Base-by-base conservation (phyloP, 2,888 invertebrate species). In the Drosophila algonquin region DNA sequence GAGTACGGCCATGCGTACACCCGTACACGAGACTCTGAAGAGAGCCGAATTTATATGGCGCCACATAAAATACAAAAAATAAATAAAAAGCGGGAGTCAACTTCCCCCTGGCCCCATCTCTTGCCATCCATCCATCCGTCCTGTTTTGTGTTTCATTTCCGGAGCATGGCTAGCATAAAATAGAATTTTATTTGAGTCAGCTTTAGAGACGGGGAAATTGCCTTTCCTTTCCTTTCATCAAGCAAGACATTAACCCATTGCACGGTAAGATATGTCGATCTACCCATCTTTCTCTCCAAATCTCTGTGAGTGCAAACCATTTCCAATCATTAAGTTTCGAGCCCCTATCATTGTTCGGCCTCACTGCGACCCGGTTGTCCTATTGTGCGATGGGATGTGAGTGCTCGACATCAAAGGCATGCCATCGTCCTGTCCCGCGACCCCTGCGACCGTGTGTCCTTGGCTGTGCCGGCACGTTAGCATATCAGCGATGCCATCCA, bases 401-500 rank as follows among this genome's bases (percentile, higher is more conserved):
- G 67, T 59, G 63, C 63, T 63, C 47, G 58, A 71, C 72, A 79
- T 80, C 86, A 83, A 80, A 86, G 79, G 71, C 69, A 72, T 51
- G 67, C 47, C 72, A 62, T 56, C 55, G 52, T 30, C 30, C 30
- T 30, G 7, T 40, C 0, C 21, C 24, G 14, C 16, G 14, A 30
- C 0, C 48, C 52, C 46, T 10, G n/a, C 9, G 12, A 8, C 14
- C 40, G 8, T 32, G n/a, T 16, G 60, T 56, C 55, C 40, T 51
- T 56, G 48, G 74, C 75, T 74, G 84, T 74, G 84, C 74, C 73
- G 68, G 75, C 76, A 82, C 75, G 75, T 86, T 83, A 77, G 75
- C 86, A 81, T 86, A 83, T 86, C 86, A 76, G 74, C 73, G 74
- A 85, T 81, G 64, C 77, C 87, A 88, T 89, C 87, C 83, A 88